Evolutionary conservation across 2,888 invertebrate species (phyloP).

Genomic region (Agrotis exclamationis): DNA sequence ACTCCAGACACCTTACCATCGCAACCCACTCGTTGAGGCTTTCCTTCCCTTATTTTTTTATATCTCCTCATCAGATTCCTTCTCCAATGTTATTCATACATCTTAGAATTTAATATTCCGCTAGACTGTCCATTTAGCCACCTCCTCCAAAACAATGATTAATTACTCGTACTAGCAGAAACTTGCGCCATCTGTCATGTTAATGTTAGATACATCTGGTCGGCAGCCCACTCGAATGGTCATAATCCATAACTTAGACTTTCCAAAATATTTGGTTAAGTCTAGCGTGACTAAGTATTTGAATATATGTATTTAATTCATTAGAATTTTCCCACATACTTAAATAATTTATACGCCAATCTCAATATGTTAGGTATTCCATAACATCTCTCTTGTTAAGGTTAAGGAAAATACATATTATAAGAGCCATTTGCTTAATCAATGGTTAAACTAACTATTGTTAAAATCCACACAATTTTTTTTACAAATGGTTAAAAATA

Average conservation of each 20-base stretch:
- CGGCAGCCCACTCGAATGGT: background rate
- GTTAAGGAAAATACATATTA: background rate
- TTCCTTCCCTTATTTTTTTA: no score
- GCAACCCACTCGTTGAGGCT: no score
- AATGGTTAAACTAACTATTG: no score
- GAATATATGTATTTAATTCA: no score
- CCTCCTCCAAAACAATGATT: conserved; percentile 32
- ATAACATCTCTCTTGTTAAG: background rate
- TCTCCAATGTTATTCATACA: conserved; percentile 1
- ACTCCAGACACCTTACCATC: no score
- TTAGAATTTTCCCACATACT: no score
- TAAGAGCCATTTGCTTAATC: no score
- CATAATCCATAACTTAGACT: conserved; percentile 13
- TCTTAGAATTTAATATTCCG: conserved; percentile 1
- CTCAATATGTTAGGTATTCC: background rate
- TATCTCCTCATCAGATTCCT: background rate
- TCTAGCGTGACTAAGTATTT: no score
- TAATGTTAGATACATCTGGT: conserved; percentile 8
- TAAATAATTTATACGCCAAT: no score
- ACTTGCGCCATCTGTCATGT: conserved; percentile 14
- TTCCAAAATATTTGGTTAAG: background rate
- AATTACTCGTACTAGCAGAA: conserved; percentile 16
- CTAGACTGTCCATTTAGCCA: background rate
- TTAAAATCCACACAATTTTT: no score
- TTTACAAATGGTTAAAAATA: no score